Conservation (phyloP, 2,888 invertebrate species). For the Psylliodes chrysocephalus region DNA sequence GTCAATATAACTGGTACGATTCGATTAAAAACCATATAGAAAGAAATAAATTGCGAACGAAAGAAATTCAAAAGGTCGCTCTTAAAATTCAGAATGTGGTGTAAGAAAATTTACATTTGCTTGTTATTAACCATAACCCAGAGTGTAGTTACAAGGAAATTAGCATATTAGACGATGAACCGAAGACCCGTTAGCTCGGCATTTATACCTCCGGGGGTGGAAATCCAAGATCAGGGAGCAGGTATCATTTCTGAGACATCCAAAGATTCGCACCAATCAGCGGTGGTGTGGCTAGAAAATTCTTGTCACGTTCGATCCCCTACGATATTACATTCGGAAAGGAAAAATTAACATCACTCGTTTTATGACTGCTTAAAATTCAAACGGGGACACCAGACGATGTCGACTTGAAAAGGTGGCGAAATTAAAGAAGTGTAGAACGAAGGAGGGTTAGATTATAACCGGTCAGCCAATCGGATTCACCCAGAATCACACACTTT, state of each 20-base stretch:
- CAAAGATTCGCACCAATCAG: conserved; percentile 54
- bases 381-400: conserved; percentile 50
- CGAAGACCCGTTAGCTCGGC: conserved; percentile 42
- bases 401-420: conserved; percentile 43
- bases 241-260: conserved; percentile 49
- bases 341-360: conserved; percentile 65
- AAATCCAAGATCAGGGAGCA: conserved; percentile 39
- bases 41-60: conserved; percentile 1
- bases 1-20: too few relatives aligned
- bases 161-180: conserved; percentile 56
- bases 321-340: conserved; percentile 62
- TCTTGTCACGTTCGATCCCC: conserved; percentile 54
- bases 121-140: conserved; percentile 56
- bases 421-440: conserved; percentile 37
- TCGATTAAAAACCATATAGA: background rate
- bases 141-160: conserved; percentile 54
- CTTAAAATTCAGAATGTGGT: conserved; percentile 27
- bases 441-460: conserved; percentile 27
- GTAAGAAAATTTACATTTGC: conserved; percentile 50
- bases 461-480: conserved; percentile 36
- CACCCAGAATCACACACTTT: conserved; percentile 26
- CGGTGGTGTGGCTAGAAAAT: conserved; percentile 43
- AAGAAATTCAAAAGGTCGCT: background rate
- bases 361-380: conserved; percentile 65
- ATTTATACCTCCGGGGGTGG: conserved; percentile 39